Base-by-base conservation (phyloP, 2,113 vertebrate species). In the Neotoma lepida region DNA sequence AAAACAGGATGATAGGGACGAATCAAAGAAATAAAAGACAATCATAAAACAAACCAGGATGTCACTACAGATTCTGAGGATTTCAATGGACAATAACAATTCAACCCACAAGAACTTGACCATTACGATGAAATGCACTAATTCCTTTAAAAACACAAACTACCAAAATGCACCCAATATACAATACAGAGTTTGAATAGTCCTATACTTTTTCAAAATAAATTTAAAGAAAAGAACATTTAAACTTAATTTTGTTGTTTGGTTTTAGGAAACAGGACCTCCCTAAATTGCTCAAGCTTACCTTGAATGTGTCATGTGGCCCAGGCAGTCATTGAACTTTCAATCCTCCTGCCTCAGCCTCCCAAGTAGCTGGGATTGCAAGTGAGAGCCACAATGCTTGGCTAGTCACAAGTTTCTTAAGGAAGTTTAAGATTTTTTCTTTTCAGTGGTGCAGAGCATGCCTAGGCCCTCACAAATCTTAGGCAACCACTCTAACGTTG, bases 41-140 rank as follows among this genome's bases (percentile, higher is more conserved):
- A 28, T 54, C n/a, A 92, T 82, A 46, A 92, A 77, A 71, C 76
- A 88, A 90, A 90, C 39, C 39, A 1, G 18, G 33, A 26, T 73
- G 58, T 92, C 30, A 73, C 6, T 41, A 95, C 9, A 81, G 73
- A 86, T n/a, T 39, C 35, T 49, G 56, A 24, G 49, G 64, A 80
- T 20, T 74, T 74, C 73, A 86, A 85, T 86, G 2, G 41, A 92
- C 81, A 90, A 77, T 84, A 94, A 84, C 28, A 74, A 63, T 39
- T 71, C n/a, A 73, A 77, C 51, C 74, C 35, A 84, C 0, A 3
- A 82, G 71, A 96, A 86, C 49, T 89, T 86, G 74, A 95, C 66
- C 87, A 89, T n/a, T 92, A 92, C 86, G 86, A 92, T 81, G 10
- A 92, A 94, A 86, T 64, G 28, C 22, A 70, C 44, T 51, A 77